phyloP scores from a whole-genome alignment of 2,113 vertebrate species.

The Tor tambroides region DNA sequence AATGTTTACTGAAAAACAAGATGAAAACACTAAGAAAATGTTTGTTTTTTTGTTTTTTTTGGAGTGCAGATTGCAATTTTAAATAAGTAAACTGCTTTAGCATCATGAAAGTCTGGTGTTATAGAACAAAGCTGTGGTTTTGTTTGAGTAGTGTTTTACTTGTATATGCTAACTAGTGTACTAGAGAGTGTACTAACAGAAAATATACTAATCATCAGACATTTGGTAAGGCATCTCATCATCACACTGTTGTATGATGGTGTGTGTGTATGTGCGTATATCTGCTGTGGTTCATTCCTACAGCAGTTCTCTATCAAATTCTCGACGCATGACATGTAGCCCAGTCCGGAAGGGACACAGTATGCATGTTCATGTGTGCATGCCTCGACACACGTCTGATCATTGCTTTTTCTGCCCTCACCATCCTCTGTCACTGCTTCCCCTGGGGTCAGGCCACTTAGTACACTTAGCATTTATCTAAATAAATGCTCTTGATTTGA shows the following conservation, averaged over 20 bases:
- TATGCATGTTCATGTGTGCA: slow-evolving; percentile 60
- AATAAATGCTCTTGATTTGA: background rate
- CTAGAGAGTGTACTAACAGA: background rate
- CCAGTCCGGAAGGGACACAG: slow-evolving; percentile 20
- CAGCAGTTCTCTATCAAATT: slow-evolving; percentile 37
- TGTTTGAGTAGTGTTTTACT: background rate
- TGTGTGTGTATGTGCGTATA: slow-evolving; percentile 43
- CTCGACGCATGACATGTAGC: slow-evolving; percentile 50
- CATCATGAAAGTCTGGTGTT: slow-evolving; percentile 16
- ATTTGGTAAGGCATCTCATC: slow-evolving; percentile 49
- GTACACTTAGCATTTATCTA: background rate
- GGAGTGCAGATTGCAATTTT: background rate
- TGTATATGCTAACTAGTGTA: background rate
- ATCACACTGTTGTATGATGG: slow-evolving; percentile 16
- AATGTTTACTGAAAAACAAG: background rate
- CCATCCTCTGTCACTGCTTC: slow-evolving; percentile 22
- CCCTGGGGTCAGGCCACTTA: slow-evolving; percentile 37
- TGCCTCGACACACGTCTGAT: slow-evolving; percentile 60
- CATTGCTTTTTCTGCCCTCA: slow-evolving; percentile 25
- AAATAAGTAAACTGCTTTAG: background rate
- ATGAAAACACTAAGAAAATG: background rate
- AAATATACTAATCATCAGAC: slow-evolving; percentile 24
- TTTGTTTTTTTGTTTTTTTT: background rate
- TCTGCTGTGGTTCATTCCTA: slow-evolving; percentile 30
- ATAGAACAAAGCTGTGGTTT: background rate